phyloP scores from a whole-genome alignment of 2,888 invertebrate species.

The Phorcus lineatus region DNA sequence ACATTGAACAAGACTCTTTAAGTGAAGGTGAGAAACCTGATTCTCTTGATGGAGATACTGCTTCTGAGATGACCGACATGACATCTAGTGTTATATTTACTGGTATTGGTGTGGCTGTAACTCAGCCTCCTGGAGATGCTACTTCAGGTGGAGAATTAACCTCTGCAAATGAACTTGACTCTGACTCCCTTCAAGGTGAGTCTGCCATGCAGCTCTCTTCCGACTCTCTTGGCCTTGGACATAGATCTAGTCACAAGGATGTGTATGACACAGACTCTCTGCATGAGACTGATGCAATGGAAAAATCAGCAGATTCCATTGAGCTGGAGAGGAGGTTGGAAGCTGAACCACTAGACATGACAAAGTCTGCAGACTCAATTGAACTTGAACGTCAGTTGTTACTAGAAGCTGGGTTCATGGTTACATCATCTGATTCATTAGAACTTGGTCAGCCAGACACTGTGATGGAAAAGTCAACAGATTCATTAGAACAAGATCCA shows the following conservation, averaged over 20 bases:
- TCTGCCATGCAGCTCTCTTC: slow-evolving; percentile 66
- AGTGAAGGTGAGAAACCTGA: slow-evolving; percentile 65
- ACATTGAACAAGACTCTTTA: slow-evolving; percentile 64
- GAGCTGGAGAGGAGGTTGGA: slow-evolving; percentile 25
- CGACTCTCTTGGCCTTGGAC: slow-evolving; percentile 57
- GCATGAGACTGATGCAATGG: slow-evolving; percentile 45
- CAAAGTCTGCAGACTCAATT: slow-evolving; percentile 52
- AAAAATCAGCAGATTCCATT: slow-evolving; percentile 47
- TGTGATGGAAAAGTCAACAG: slow-evolving; percentile 64
- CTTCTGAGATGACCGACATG: slow-evolving; percentile 65
- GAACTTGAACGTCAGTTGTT: slow-evolving; percentile 30
- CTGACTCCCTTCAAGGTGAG: slow-evolving; percentile 62
- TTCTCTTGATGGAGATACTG: slow-evolving; percentile 65
- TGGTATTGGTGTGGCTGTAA: slow-evolving; percentile 35
- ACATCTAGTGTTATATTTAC: slow-evolving; percentile 64
- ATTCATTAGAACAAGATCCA: slow-evolving; percentile 56
- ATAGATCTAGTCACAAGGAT: slow-evolving; percentile 42
- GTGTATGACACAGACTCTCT: slow-evolving; percentile 50
- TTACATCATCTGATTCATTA: slow-evolving; percentile 62
- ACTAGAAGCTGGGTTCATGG: slow-evolving; percentile 46
- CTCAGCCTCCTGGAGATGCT: slow-evolving; percentile 50
- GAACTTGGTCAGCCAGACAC: slow-evolving; percentile 53
- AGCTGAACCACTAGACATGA: slow-evolving; percentile 35
- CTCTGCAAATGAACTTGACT: slow-evolving; percentile 56
- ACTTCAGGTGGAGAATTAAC: slow-evolving; percentile 35